Base-by-base conservation (phyloP, 2,888 invertebrate genomes). In the Chelonus formosanus region DNA sequence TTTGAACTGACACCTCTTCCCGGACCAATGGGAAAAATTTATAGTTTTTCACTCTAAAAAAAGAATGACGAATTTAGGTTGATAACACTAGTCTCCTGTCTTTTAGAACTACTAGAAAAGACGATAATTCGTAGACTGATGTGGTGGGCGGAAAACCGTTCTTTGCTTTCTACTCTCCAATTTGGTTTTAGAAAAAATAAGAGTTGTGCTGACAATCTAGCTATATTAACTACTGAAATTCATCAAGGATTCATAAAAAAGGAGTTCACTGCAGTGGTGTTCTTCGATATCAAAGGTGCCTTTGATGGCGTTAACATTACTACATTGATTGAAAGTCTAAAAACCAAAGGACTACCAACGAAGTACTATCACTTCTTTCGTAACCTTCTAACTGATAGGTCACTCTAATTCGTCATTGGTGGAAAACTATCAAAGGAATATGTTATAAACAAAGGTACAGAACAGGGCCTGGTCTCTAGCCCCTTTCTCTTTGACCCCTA, bases 201-300 rank as follows among this genome's bases (percentile, higher is more conserved):
- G 32, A 52, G 52, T 31, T n/a, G 10, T 3, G 53, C 61, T 8
- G 60, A 47, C 34, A 54, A 54, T n/a, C n/a, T 54, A 36, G 54
- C 40, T 3, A 5, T 54, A 2, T 5, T 55, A 36, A 35, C 20
- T n/a, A 10, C 10, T 3, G 40, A 40, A 7, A 40, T 40, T 10
- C 10, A 40, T 6, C 32, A 32, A 8, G 55, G 43, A 10, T 43
- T 56, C 31, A 20, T 36, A 5, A n/a, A 8, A 6, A 10, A 43
- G 5, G 56, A 56, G 36, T 43, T 20, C 32, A 35, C 3, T 2
- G 10, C 10, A 20, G 40, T 43, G 5, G 20, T 40, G 7, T 61
- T 53, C 8, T 7, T 61, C 6, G 61, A 63, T 34, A 55, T 63
- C 8, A 61, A 36, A 40, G 53, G 53, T 3, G 61, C 61, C 6